Percentiles rank a stretch among this genome's conserved stretches.
These are phyloP conservation scores for Eulemur mongoz DNA, from an alignment of 2,797 vertebrate genomes.

Conservation along the genomic window DNA sequence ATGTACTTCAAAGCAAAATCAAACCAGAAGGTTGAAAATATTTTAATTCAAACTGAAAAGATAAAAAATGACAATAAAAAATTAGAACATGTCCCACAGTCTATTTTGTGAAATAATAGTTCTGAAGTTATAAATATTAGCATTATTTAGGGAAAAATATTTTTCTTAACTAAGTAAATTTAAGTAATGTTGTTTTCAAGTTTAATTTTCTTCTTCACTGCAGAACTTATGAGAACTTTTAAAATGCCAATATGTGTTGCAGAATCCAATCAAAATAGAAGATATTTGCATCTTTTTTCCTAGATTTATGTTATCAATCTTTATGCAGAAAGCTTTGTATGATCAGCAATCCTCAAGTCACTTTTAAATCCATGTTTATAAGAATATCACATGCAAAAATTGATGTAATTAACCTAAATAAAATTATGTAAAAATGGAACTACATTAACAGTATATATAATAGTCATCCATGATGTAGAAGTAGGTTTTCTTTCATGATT, in stretches of 20 bases:
- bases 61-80: background rate
- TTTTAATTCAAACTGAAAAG: slow-evolving; percentile 13
- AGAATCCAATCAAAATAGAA: background rate
- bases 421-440: background rate
- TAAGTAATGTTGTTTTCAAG: background rate
- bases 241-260: background rate
- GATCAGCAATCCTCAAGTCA: background rate
- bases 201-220: background rate
- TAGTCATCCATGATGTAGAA: background rate
- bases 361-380: background rate
- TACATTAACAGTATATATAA: background rate
- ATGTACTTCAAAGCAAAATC: background rate
- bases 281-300: background rate
- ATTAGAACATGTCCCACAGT: background rate
- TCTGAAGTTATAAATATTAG: background rate
- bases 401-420: background rate
- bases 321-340: background rate
- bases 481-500: background rate
- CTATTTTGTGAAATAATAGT: background rate
- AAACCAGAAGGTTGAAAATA: background rate
- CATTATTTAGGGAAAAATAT: background rate
- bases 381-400: background rate
- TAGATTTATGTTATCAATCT: background rate
- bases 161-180: background rate
- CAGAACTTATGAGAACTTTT: background rate